A percentile compares a stretch with the other conserved stretches of the same genome.
Conservation (phyloP, 2,113 vertebrate genomes). For the Callospermophilus lateralis region DNA sequence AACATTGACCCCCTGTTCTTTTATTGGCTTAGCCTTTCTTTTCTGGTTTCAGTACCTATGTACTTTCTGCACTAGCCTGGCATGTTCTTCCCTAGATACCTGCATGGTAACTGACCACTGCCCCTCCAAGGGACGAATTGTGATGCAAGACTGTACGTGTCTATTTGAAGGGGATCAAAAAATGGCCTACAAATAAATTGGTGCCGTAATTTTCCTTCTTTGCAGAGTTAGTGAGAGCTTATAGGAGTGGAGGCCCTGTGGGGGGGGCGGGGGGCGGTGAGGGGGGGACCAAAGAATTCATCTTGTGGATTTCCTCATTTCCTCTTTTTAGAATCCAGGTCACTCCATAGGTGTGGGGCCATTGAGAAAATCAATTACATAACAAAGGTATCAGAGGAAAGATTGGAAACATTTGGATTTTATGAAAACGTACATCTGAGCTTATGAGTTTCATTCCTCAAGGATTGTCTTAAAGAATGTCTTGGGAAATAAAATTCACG, state of each 20-base stretch:
- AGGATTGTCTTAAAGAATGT: neutral
- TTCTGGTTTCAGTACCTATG: neutral
- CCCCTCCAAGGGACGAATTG: neutral
- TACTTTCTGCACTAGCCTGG: neutral
- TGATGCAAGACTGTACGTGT: neutral
- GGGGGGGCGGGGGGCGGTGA: rapidly evolving
- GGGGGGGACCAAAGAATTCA: neutral
- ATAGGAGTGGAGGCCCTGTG: neutral
- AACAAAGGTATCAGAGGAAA: neutral
- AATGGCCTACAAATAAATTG: too few relatives aligned
- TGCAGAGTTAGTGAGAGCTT: neutral
- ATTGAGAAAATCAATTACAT: neutral
- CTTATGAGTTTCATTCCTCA: neutral
- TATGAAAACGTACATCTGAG: neutral
- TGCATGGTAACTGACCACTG: neutral
- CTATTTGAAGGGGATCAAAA: neutral
- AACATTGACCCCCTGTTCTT: neutral
- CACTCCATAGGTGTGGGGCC: neutral
- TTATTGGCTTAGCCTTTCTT: neutral
- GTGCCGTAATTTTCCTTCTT: neutral
- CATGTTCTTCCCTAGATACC: neutral
- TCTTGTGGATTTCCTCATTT: too few relatives aligned
- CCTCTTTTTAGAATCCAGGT: neutral
- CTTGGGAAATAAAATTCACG: neutral
- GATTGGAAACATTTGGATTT: neutral